These are phyloP conservation scores for Drosophila ananassae DNA, from an alignment of 1,140 invertebrate genomes.

Conservation along the genomic window DNA sequence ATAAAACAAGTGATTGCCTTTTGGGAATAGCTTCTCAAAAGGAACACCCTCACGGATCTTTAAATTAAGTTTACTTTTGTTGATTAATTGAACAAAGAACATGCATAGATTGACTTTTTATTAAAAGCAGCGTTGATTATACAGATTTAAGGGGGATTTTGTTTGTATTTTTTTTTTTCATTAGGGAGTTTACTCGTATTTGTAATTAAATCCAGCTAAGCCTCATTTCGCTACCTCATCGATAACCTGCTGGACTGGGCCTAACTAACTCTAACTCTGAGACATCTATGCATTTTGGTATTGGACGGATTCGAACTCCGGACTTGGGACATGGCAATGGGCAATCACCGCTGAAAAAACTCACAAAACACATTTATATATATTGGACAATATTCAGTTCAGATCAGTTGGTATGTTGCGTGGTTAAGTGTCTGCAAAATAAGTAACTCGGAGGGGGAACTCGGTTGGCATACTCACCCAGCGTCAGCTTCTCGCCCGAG, in stretches of 20 bases:
- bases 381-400: slow-evolving; percentile 20
- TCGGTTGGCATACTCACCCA: slow-evolving; percentile 89
- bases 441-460: neutral
- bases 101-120: slow-evolving; percentile 64
- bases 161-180: slow-evolving; percentile 18
- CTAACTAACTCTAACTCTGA: slow-evolving; percentile 28
- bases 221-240: slow-evolving; percentile 83
- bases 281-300: slow-evolving; percentile 24
- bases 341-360: slow-evolving; percentile 47
- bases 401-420: slow-evolving; percentile 24
- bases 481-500: slow-evolving; percentile 98
- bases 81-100: slow-evolving; percentile 51
- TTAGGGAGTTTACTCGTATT: slow-evolving; percentile 19
- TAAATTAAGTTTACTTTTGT: slow-evolving; percentile 50
- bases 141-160: slow-evolving; percentile 33
- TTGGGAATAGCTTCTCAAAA: neutral
- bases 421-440: slow-evolving; percentile 28
- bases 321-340: neutral
- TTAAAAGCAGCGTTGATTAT: slow-evolving; percentile 63
- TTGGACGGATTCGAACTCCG: slow-evolving; percentile 1
- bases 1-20: slow-evolving; percentile 22
- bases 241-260: slow-evolving; percentile 10
- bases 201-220: slow-evolving; percentile 76
- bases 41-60: slow-evolving; percentile 32
- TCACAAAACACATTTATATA: slow-evolving; percentile 39